phyloP scores from a whole-genome alignment of 2,888 invertebrate genomes.

The Hermaeophaga mercurialis region DNA sequence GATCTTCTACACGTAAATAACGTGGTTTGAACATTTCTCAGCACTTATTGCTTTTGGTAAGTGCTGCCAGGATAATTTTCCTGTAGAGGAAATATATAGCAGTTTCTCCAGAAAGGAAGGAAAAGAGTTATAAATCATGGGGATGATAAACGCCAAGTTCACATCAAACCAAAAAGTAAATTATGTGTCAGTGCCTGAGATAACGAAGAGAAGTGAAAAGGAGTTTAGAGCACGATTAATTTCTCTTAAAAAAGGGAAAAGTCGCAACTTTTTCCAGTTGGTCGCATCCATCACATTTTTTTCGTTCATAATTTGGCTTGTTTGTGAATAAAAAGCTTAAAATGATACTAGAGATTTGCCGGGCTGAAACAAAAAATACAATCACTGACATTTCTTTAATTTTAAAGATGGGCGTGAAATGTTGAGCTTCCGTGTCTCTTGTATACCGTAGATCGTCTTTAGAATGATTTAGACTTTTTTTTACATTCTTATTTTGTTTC shows the following conservation, averaged over 20 bases:
- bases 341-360: too few species aligned
- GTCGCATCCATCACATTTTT: too few species aligned
- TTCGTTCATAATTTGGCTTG: too few species aligned
- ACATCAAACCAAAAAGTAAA: constrained; percentile 35
- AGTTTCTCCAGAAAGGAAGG: constrained; percentile 15
- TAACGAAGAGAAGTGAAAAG: constrained; percentile 28
- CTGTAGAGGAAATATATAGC: neutral
- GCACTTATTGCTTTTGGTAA: neutral
- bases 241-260: neutral
- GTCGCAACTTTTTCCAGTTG: neutral
- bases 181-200: constrained; percentile 34
- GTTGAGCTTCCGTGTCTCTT: too few species aligned
- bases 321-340: too few species aligned
- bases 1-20: too few species aligned
- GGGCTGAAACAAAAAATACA: too few species aligned
- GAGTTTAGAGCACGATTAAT: constrained; percentile 8
- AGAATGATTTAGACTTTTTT: too few species aligned
- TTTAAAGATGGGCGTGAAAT: too few species aligned
- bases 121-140: constrained; percentile 31
- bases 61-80: neutral
- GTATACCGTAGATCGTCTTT: too few species aligned
- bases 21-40: neutral
- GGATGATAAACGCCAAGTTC: constrained; percentile 30
- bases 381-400: too few species aligned
- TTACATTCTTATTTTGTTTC: too few species aligned